These are phyloP conservation scores for Threskiornis aethiopicus DNA, from an alignment of 2,797 vertebrate genomes.

Conservation along the genomic window DNA sequence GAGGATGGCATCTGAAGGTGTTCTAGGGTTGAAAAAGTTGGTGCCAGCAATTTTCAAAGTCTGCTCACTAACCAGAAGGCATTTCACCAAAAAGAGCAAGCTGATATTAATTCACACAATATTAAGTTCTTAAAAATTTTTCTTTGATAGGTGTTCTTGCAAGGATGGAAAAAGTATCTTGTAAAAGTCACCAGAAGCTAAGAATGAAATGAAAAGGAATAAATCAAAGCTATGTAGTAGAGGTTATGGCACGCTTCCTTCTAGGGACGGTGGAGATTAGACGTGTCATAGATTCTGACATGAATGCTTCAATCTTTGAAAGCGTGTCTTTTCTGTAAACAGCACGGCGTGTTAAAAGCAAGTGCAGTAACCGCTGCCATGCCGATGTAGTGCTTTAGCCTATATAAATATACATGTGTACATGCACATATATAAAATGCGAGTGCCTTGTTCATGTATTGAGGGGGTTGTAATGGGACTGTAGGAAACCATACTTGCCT, in stretches of 20 bases:
- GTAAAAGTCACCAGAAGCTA: background rate
- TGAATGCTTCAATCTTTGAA: background rate
- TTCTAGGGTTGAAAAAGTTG: background rate
- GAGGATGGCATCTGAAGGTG: background rate
- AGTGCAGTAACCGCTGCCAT: background rate
- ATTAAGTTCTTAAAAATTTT: background rate
- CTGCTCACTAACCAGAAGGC: background rate
- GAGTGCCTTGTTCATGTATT: background rate
- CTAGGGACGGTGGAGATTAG: background rate
- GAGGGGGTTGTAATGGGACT: background rate
- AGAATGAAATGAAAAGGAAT: background rate
- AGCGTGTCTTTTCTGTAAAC: background rate
- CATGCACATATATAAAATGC: background rate
- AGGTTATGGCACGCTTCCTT: background rate
- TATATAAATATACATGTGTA: background rate
- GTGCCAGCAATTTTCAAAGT: background rate
- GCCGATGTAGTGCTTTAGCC: fast-evolving
- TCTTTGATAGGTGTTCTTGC: background rate
- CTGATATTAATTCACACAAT: background rate
- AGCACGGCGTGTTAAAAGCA: background rate
- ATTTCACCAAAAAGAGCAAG: background rate
- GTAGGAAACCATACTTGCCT: constrained; percentile 57
- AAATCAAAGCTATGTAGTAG: background rate
- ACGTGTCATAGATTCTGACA: background rate
- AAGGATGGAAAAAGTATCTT: background rate